phyloP scores from a whole-genome alignment of 2,888 invertebrate genomes.

The Ormyrus nitidulus region DNA sequence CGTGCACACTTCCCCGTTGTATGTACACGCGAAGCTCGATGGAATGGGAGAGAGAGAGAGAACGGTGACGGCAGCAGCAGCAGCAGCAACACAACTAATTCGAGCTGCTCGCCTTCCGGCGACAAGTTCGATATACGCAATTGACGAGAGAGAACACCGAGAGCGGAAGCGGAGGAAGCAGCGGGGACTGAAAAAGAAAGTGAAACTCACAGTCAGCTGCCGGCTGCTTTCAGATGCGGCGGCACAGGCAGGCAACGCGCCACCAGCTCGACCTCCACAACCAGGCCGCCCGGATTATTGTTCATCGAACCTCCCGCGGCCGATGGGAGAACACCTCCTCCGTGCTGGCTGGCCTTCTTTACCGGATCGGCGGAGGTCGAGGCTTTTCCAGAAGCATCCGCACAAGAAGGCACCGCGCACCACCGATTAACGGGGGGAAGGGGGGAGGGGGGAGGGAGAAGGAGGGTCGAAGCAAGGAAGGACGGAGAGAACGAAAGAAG shows the following conservation, averaged over 20 bases:
- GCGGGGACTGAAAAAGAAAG: background rate
- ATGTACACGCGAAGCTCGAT: too few relatives aligned
- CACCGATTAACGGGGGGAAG: background rate
- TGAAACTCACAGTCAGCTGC: constrained; percentile 72
- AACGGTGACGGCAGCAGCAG: too few relatives aligned
- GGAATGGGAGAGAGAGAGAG: too few relatives aligned
- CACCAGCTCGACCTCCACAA: constrained; percentile 71
- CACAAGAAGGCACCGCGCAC: too few relatives aligned
- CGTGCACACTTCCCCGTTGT: background rate
- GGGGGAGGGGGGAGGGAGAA: background rate
- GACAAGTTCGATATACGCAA: too few relatives aligned
- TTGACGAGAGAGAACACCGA: too few relatives aligned
- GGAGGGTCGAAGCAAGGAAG: background rate
- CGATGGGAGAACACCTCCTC: constrained; percentile 3
- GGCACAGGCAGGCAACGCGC: constrained; percentile 65
- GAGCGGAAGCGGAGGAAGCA: background rate
- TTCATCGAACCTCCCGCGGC: constrained; percentile 63
- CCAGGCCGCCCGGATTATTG: constrained; percentile 68
- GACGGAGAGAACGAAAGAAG: background rate
- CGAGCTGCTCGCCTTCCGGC: too few relatives aligned
- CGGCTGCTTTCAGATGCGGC: constrained; percentile 62
- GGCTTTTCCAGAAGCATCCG: too few relatives aligned
- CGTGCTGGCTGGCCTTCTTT: too few relatives aligned
- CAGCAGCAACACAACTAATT: too few relatives aligned
- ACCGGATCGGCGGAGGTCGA: too few relatives aligned